Evolutionary conservation across 2,888 invertebrate species (phyloP).

Genomic region (Pseudococcus jackbeardsleyi): DNA sequence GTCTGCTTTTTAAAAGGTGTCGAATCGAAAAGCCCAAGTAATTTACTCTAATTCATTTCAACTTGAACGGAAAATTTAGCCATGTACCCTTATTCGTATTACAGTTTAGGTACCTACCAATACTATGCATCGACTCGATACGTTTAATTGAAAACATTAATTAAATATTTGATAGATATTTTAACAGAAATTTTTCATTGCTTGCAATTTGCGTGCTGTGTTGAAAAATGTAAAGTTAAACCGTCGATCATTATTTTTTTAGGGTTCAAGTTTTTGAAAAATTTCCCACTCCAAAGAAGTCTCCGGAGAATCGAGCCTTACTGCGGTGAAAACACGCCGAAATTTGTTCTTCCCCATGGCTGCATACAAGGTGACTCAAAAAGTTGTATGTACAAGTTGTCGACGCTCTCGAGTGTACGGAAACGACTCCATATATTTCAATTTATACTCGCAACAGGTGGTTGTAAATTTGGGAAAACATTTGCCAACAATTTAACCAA

Average conservation of each 20-base stretch:
- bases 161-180: neutral
- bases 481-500: conserved; percentile 2
- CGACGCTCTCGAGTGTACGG: neutral
- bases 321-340: neutral
- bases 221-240: neutral
- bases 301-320: conserved; percentile 1
- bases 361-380: conserved; percentile 11
- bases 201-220: neutral
- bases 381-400: neutral
- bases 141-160: conserved; percentile 10
- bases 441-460: neutral
- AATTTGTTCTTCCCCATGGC: neutral
- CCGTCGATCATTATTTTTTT: conserved; percentile 15
- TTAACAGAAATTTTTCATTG: neutral
- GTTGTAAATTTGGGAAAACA: neutral
- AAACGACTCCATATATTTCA: conserved; percentile 31
- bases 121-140: neutral
- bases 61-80: neutral
- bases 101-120: neutral
- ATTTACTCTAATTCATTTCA: conserved; percentile 30
- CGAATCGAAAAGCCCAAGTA: conserved; percentile 28
- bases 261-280: conserved; percentile 20
- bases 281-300: neutral
- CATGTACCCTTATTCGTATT: neutral
- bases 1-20: conserved; percentile 18